A percentile compares a stretch with the other conserved stretches of the same genome.
These are phyloP conservation scores for Stegodyphus dumicola DNA, from an alignment of 1,140 invertebrate species.

Conservation along the genomic window DNA sequence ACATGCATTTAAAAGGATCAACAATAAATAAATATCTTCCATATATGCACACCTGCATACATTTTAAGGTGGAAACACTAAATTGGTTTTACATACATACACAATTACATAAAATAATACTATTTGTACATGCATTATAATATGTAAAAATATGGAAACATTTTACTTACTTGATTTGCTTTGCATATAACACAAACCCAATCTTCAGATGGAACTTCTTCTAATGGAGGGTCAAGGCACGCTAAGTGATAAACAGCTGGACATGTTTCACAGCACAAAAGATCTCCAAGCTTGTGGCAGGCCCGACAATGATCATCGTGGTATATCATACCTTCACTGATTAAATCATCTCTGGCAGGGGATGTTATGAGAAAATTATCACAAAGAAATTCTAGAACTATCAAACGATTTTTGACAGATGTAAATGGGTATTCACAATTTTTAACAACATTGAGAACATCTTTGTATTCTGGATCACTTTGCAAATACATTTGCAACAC, in stretches of 20 bases:
- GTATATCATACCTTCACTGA: conserved; percentile 86
- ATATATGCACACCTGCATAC: too few relatives aligned
- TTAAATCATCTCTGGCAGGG: conserved; percentile 89
- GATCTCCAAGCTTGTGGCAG: conserved; percentile 93
- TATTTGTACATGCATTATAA: too few relatives aligned
- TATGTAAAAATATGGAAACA: too few relatives aligned
- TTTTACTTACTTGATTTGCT: conserved; percentile 80
- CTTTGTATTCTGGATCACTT: conserved; percentile 76
- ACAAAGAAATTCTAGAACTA: conserved; percentile 89
- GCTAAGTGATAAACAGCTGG: conserved; percentile 96
- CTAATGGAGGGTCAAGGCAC: conserved; percentile 93
- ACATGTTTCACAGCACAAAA: conserved; percentile 96
- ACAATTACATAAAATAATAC: too few relatives aligned
- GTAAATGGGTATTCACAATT: conserved; percentile 88
- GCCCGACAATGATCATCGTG: conserved; percentile 75
- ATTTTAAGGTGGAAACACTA: too few relatives aligned
- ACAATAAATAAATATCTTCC: too few relatives aligned
- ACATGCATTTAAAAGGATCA: too few relatives aligned
- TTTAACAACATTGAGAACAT: conserved; percentile 68
- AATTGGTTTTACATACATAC: too few relatives aligned
- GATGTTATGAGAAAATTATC: conserved; percentile 95
- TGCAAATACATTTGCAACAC: conserved; percentile 84
- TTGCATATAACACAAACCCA: conserved; percentile 95
- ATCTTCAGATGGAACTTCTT: conserved; percentile 89
- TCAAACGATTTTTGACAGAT: conserved; percentile 82